Conservation (phyloP, 1,140 invertebrate genomes). For the Tetranychus urticae region DNA sequence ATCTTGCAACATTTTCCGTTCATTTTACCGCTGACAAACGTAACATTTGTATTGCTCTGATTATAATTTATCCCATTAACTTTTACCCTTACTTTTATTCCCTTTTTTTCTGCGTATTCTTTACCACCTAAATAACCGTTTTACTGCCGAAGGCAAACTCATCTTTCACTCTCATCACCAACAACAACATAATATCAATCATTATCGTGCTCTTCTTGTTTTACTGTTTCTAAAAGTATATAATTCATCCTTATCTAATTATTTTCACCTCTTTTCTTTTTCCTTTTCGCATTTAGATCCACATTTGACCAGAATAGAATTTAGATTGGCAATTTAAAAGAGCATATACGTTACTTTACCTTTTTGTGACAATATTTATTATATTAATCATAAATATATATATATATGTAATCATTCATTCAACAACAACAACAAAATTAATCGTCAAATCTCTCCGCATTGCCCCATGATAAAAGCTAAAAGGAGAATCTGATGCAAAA, state of each 20-base stretch:
- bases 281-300: neutral
- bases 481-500: no score
- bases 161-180: neutral
- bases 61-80: neutral
- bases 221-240: neutral
- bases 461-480: no score
- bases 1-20: neutral
- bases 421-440: no score
- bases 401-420: no score
- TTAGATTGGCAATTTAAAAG: neutral
- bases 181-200: neutral
- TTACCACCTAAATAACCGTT: neutral
- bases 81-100: neutral
- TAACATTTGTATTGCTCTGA: neutral
- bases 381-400: no score
- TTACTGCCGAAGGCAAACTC: neutral
- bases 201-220: neutral
- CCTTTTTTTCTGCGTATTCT: neutral
- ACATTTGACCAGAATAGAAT: neutral
- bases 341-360: no score
- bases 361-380: no score
- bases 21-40: neutral
- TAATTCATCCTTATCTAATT: neutral
- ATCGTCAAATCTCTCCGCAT: no score
- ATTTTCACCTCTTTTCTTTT: neutral